A percentile compares a stretch with the other conserved stretches of the same genome.
Evolutionary conservation across 2,888 invertebrate species (phyloP).

Genomic region (Stictocephala bisonia): DNA sequence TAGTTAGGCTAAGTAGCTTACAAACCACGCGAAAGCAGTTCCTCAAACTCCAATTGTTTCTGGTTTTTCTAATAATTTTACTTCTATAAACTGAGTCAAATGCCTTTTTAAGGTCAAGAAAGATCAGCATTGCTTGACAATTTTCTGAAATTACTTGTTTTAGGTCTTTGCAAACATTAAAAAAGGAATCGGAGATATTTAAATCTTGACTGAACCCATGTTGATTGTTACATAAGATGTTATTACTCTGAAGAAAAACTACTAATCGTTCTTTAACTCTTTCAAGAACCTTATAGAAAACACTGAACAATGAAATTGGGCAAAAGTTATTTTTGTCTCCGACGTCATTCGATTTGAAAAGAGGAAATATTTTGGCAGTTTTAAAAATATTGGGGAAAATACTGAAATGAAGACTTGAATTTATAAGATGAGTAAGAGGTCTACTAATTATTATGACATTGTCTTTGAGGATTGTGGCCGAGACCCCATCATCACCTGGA

Average conservation of each 20-base stretch:
- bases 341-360: conserved; percentile 41
- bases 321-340: conserved; percentile 41
- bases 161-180: too few relatives aligned
- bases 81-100: too few relatives aligned
- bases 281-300: conserved; percentile 46
- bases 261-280: conserved; percentile 25
- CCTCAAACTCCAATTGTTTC: too few relatives aligned
- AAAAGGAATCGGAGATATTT: too few relatives aligned
- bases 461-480: conserved; percentile 30
- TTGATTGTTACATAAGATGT: conserved; percentile 16
- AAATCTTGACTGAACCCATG: not conserved
- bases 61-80: too few relatives aligned
- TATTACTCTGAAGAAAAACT: not conserved
- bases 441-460: conserved; percentile 10
- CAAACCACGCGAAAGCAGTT: too few relatives aligned
- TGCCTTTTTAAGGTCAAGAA: too few relatives aligned
- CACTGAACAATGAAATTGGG: conserved; percentile 41
- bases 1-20: too few relatives aligned
- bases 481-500: conserved; percentile 44
- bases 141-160: too few relatives aligned
- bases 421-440: conserved; percentile 45
- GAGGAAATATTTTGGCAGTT: conserved; percentile 43
- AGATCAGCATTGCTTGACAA: too few relatives aligned
- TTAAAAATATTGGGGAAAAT: conserved; percentile 46
- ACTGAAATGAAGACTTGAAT: conserved; percentile 41